Conservation (phyloP, 2,888 invertebrate species). For the Oithona nana region DNA sequence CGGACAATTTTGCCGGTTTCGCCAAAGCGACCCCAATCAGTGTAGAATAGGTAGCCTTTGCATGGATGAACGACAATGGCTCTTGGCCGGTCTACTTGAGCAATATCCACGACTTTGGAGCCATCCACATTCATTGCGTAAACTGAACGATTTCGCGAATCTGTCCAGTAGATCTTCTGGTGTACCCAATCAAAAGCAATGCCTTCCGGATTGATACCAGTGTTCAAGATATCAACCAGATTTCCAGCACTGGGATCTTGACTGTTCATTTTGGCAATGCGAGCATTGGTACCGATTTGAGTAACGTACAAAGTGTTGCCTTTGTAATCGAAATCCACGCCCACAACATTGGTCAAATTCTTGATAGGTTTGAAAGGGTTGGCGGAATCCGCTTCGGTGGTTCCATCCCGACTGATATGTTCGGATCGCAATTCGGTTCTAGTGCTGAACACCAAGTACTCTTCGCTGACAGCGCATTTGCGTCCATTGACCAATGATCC, state of each 20-base stretch:
- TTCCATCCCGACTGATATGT: conserved; percentile 52
- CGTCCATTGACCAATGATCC: conserved; percentile 47
- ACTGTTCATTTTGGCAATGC: conserved; percentile 60
- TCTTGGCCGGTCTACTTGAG: conserved; percentile 73
- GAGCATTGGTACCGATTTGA: conserved; percentile 75
- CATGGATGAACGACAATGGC: conserved; percentile 94
- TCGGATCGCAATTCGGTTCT: conserved; percentile 79
- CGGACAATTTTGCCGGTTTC: conserved; percentile 81
- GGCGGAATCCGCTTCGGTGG: conserved; percentile 29
- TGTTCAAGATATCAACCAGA: conserved; percentile 33
- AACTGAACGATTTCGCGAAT: conserved; percentile 78
- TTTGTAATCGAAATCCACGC: conserved; percentile 80
- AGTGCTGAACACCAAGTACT: conserved; percentile 81
- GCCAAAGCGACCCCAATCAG: conserved; percentile 86
- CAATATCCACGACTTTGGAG: conserved; percentile 68
- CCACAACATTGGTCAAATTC: conserved; percentile 68
- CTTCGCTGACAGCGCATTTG: conserved; percentile 61
- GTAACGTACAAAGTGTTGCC: conserved; percentile 76
- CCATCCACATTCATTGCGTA: conserved; percentile 86
- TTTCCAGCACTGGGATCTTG: conserved; percentile 42
- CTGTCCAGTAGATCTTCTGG: conserved; percentile 93
- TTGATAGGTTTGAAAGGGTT: conserved; percentile 56
- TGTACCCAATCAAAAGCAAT: conserved; percentile 96
- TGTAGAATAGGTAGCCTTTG: conserved; percentile 73
- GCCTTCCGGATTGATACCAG: conserved; percentile 61